These are phyloP conservation scores for Acyrthosiphon pisum DNA, from an alignment of 1,140 invertebrate species.

Conservation along the genomic window DNA sequence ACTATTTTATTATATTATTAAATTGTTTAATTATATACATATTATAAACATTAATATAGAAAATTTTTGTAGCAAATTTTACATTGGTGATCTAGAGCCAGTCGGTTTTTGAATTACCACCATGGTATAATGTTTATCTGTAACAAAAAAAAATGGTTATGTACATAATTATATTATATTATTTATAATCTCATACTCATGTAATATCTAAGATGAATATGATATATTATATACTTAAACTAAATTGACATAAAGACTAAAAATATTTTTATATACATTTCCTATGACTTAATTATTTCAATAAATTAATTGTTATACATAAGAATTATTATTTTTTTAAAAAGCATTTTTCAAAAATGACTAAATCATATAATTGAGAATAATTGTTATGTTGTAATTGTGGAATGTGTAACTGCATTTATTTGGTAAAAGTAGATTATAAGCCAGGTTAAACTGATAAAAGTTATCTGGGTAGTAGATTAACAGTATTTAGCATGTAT, in stretches of 20 bases:
- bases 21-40: neutral
- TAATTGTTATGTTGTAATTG: neutral
- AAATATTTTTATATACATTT: neutral
- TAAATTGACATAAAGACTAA: neutral
- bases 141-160: neutral
- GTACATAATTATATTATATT: neutral
- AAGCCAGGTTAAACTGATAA: neutral
- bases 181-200: neutral
- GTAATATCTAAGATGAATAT: neutral
- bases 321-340: neutral
- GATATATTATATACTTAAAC: neutral
- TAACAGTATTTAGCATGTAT: neutral
- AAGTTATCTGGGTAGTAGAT: neutral
- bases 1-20: neutral
- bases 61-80: neutral
- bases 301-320: neutral
- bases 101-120: conserved; percentile 14
- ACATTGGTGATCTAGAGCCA: neutral
- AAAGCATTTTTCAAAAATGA: neutral
- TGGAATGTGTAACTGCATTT: neutral
- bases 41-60: neutral
- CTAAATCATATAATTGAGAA: neutral
- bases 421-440: neutral
- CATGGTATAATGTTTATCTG: conserved; percentile 40
- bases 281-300: neutral